Percentiles rank a stretch among this genome's conserved stretches.
Evolutionary conservation across 2,113 vertebrate genomes (phyloP).

Genomic region (Platichthys flesus): DNA sequence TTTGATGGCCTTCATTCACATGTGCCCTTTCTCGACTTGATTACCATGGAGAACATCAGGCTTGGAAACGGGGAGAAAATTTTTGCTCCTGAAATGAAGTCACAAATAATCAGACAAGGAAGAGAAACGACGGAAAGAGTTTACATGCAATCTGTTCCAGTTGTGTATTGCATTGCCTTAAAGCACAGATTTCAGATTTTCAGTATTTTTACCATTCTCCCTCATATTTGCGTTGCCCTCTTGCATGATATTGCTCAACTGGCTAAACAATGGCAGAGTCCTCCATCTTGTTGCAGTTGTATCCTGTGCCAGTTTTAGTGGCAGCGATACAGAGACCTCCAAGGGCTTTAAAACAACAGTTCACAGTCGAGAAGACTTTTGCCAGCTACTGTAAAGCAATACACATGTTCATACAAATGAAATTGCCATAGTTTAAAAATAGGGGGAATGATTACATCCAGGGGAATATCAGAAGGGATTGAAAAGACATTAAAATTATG

Average conservation of each 20-base stretch:
- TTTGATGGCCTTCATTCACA: slow-evolving; percentile 18
- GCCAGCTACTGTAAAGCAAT: slow-evolving; percentile 69
- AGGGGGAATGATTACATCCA: slow-evolving; percentile 25
- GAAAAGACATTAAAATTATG: slow-evolving; percentile 23
- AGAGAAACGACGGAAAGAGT: slow-evolving; percentile 1
- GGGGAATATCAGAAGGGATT: slow-evolving; percentile 15
- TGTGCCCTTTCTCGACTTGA: not conserved
- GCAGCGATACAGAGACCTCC: slow-evolving; percentile 63
- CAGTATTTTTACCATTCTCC: slow-evolving; percentile 3
- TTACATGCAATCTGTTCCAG: not conserved
- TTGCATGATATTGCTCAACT: slow-evolving; percentile 47
- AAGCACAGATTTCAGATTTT: slow-evolving; percentile 33
- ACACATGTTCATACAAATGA: slow-evolving; percentile 40
- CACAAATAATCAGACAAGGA: not conserved
- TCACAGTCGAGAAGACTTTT: slow-evolving; percentile 52
- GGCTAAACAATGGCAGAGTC: slow-evolving; percentile 68
- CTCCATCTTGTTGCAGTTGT: slow-evolving; percentile 74
- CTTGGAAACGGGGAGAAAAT: not conserved
- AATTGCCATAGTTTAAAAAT: slow-evolving; percentile 29
- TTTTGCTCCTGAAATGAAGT: slow-evolving; percentile 9
- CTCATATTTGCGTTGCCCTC: not conserved
- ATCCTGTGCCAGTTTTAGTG: slow-evolving; percentile 58
- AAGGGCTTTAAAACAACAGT: slow-evolving; percentile 64
- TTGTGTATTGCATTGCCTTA: not conserved
- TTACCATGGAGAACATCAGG: not conserved